Evolutionary conservation across 2,113 vertebrate genomes (phyloP).

Genomic region (Antennarius striatus): DNA sequence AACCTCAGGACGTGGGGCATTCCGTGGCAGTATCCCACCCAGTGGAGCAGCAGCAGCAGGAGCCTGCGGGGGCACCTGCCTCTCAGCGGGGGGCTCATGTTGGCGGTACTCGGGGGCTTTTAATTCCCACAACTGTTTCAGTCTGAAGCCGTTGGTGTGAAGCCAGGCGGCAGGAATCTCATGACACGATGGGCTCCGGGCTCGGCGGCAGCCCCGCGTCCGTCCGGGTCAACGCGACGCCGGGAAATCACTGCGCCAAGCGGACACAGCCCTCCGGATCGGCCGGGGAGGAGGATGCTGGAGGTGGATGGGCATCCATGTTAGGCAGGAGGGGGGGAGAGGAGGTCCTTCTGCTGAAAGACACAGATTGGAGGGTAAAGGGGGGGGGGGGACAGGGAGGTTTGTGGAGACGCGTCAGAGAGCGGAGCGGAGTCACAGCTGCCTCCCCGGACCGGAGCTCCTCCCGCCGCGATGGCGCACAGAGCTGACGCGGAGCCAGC

Average conservation of each 20-base stretch:
- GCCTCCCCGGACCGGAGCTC: conserved; percentile 65
- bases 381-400: conserved; percentile 32
- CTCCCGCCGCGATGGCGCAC: conserved; percentile 94
- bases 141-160: conserved; percentile 74
- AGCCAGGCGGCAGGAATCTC: conserved; percentile 80
- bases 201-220: conserved; percentile 83
- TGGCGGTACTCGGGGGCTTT: conserved; percentile 89
- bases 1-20: conserved; percentile 98
- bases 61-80: conserved; percentile 86
- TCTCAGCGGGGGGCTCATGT: conserved; percentile 77
- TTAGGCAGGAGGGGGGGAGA: conserved; percentile 85
- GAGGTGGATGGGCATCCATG: conserved; percentile 87
- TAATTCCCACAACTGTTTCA: conserved; percentile 86
- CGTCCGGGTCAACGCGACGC: conserved; percentile 74
- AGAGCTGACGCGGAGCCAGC: conserved; percentile 91
- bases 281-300: conserved; percentile 78
- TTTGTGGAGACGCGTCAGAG: conserved; percentile 25
- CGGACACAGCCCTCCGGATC: conserved; percentile 88
- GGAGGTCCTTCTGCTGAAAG: conserved; percentile 89
- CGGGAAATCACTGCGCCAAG: conserved; percentile 90
- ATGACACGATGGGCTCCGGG: conserved; percentile 91
- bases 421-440: conserved; percentile 26
- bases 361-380: conserved; percentile 56
- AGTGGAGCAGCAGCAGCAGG: conserved; percentile 87
- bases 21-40: conserved; percentile 93